Percentiles rank a stretch among this genome's conserved stretches.
Evolutionary conservation across 2,888 invertebrate species (phyloP).

Genomic region (Andricus curvator): DNA sequence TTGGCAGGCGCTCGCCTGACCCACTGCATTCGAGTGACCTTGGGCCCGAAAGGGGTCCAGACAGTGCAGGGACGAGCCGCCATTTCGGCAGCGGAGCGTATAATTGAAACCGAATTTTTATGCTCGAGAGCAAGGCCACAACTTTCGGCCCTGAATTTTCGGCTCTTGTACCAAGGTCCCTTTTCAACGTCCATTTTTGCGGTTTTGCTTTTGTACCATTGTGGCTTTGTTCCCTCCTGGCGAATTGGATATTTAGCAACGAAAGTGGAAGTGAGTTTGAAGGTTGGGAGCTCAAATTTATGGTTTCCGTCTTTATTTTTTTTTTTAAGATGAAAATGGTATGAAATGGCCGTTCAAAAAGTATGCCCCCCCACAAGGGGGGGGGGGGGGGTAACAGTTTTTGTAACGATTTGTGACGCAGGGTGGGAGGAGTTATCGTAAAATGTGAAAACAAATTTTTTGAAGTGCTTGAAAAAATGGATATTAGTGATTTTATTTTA

Average conservation of each 20-base stretch:
- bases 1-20: conserved; percentile 57
- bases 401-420: no score
- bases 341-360: no score
- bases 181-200: conserved; percentile 17
- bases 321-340: no score
- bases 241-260: conserved; percentile 33
- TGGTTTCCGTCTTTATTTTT: background rate
- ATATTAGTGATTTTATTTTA: no score
- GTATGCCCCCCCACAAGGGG: accelerated
- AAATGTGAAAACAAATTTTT: no score
- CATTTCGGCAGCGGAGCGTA: conserved; percentile 55
- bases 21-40: conserved; percentile 57
- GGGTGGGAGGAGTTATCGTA: no score
- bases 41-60: conserved; percentile 56
- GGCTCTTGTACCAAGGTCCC: conserved; percentile 18
- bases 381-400: no score
- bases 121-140: conserved; percentile 56
- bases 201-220: conserved; percentile 31
- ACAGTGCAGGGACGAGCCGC: conserved; percentile 56
- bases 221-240: conserved; percentile 32
- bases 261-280: background rate
- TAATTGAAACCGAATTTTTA: conserved; percentile 50
- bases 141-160: conserved; percentile 46
- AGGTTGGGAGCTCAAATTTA: background rate
- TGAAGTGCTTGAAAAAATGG: no score